Conservation (phyloP, 1,140 invertebrate genomes). For the Asobara japonica region DNA sequence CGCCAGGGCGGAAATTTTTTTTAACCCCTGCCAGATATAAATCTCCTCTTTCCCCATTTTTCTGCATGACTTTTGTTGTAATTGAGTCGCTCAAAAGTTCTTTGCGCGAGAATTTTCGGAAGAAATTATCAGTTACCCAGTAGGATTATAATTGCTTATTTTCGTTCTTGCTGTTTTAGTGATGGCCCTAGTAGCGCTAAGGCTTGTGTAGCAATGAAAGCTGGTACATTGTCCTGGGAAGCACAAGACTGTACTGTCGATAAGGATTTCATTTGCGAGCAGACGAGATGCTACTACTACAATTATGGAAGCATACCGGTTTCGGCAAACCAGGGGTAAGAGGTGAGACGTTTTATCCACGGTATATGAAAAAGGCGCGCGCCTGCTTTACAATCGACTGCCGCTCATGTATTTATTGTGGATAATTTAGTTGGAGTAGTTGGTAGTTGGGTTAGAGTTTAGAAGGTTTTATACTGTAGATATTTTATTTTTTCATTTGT, state of each 20-base stretch:
- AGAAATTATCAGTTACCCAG: too few species aligned
- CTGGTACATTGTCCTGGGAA: constrained; percentile 81
- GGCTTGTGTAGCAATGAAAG: constrained; percentile 79
- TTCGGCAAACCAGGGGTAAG: constrained; percentile 89
- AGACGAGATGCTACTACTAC: constrained; percentile 89
- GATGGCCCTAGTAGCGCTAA: constrained; percentile 73
- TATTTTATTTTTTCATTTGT: too few species aligned
- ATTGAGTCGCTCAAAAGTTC: too few species aligned
- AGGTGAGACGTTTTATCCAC: constrained; percentile 69
- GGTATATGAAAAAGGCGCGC: constrained; percentile 41
- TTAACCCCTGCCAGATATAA: too few species aligned
- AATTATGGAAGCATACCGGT: constrained; percentile 90
- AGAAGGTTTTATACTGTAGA: too few species aligned
- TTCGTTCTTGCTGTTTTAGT: constrained; percentile 51
- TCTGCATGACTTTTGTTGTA: too few species aligned
- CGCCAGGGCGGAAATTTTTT: too few species aligned
- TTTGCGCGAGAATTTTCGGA: too few species aligned
- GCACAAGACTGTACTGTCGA: constrained; percentile 82
- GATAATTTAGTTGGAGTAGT: neutral
- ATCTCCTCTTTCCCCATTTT: too few species aligned
- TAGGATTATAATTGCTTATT: neutral
- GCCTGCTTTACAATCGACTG: constrained; percentile 7
- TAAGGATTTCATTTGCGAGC: constrained; percentile 89
- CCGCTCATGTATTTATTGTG: neutral
- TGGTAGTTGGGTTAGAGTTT: constrained; percentile 1